A percentile compares a stretch with the other conserved stretches of the same genome.
phyloP scores from a whole-genome alignment of 2,113 vertebrate genomes.

The Tapirus terrestris region DNA sequence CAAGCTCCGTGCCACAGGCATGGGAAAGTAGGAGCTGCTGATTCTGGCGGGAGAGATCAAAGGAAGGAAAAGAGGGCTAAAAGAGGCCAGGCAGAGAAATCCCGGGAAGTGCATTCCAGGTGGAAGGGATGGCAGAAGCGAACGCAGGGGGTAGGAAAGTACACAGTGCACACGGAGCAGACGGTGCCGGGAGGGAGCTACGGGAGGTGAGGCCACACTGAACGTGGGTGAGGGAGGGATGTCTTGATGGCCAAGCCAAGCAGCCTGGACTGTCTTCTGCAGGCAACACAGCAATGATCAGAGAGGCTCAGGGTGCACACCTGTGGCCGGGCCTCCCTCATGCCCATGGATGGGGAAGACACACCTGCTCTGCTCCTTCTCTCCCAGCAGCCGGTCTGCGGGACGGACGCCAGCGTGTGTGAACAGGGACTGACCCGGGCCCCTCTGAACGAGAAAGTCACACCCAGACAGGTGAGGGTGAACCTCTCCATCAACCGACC shows the following conservation, averaged over 20 bases:
- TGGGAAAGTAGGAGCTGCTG: rapidly evolving
- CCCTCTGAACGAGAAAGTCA: not conserved
- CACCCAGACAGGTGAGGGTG: rapidly evolving
- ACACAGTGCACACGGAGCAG: rapidly evolving
- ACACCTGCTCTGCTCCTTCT: not conserved
- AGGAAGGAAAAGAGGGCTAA: no score
- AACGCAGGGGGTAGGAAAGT: rapidly evolving
- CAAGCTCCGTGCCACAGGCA: rapidly evolving
- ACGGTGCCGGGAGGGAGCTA: rapidly evolving
- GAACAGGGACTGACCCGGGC: not conserved
- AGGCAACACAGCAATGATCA: not conserved
- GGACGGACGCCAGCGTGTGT: rapidly evolving
- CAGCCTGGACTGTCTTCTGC: not conserved
- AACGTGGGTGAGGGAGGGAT: no score
- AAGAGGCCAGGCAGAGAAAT: not conserved
- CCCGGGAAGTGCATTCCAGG: rapidly evolving
- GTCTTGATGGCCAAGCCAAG: not conserved
- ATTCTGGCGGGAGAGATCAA: rapidly evolving
- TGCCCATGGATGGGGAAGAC: not conserved
- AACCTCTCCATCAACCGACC: not conserved
- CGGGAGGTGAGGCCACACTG: not conserved
- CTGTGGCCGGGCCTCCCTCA: not conserved
- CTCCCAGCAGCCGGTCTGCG: not conserved
- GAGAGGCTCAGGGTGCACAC: not conserved
- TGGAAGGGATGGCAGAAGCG: rapidly evolving